Evolutionary conservation across 2,888 invertebrate species (phyloP), one percentile per base, ranked within the genome.

Genomic region (Aplocera efformata): DNA sequence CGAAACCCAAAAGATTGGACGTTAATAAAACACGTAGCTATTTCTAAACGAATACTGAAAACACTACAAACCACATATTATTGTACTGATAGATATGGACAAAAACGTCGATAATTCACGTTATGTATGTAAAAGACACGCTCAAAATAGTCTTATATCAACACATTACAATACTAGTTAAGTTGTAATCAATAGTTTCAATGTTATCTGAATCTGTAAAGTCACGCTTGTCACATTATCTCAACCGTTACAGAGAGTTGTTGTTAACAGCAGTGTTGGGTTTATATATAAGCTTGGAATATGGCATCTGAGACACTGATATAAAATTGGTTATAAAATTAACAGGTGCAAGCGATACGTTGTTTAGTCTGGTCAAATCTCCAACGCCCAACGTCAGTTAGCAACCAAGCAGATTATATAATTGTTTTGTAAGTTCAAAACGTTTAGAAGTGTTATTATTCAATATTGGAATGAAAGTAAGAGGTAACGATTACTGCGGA

Each of bases 161-260:
- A 30, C 8, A 25, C 11, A 23, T 45, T 48, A 37, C 32, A 32
- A 33, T 30, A 32, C 33, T 36, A 32, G 26, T 37, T 31, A 40
- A 37, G 35, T 35, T 27, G 40, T 51, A 49, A 39, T 44, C 43
- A 40, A 48, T 54, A 43, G 38, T 50, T 45, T 37, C 29, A 29
- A 42, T 49, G 41, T 52, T 56, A 60, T 58, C 52, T 42, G 42
- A 40, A 38, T 39, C 25, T 26, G 47, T 42, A 43, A 49, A 53
- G 55, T 53, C 53, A 59, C 57, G 58, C 42, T 46, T 46, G 42
- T 42, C 41, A 36, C 27, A 26, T 48, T 57, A 58, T 59, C 54
- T 53, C 25, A 45, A 36, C 37, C 27, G 32, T 35, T 48, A 49
- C 48, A 49, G 48, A 44, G 42, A 46, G 39, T 13, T 42, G 28